Evolutionary conservation across 2,113 vertebrate species (phyloP), one percentile per base, ranked within the genome.

Genomic region (Cettia cetti): DNA sequence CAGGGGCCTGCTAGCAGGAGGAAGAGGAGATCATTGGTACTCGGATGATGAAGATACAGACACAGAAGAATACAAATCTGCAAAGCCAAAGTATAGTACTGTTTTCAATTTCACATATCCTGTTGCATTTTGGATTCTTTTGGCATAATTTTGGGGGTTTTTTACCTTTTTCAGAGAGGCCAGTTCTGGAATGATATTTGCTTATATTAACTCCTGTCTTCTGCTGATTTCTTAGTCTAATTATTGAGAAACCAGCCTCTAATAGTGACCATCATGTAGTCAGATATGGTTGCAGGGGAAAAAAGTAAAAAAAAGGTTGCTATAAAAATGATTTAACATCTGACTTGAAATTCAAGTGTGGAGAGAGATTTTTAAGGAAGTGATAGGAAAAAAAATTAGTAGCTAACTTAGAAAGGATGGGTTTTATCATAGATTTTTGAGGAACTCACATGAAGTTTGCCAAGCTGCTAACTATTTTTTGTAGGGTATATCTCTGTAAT

Each of bases 1-100:
- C 60, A 98, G 99, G 60, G 99, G 99, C 60, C 98, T 99, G 74
- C 97, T 99, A 65, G 98, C 98, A 49, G 99, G 99, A 96, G 99
- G 99, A 85, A 98, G 99, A 97, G 99, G 99, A 94, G 99, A 99
- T 83, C 99, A 98, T 10, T 98, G 99, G 98, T 99, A 99, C 97
- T 99, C 99, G 2, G 99, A 99, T 61, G 99, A 99, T 80, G 99
- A 99, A 97, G 98, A 99, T 96, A 99, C 99, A 2, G 99, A 99
- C 96, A 99, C 99, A 28, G 99, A 99, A 93, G 99, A 99, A 95
- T 99, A 99, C 97, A 99, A 99, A 98, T 98, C 98, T 91, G 99
- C 98, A 89, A 99, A 99, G 97, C 99, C 99, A 85, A 98, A 98
- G 98, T 98, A 98, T 45, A 89, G 94, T 98, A 97, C 90, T 93